Base-by-base conservation (phyloP, 2,888 invertebrate genomes). In the Dichetophora obliterata region DNA sequence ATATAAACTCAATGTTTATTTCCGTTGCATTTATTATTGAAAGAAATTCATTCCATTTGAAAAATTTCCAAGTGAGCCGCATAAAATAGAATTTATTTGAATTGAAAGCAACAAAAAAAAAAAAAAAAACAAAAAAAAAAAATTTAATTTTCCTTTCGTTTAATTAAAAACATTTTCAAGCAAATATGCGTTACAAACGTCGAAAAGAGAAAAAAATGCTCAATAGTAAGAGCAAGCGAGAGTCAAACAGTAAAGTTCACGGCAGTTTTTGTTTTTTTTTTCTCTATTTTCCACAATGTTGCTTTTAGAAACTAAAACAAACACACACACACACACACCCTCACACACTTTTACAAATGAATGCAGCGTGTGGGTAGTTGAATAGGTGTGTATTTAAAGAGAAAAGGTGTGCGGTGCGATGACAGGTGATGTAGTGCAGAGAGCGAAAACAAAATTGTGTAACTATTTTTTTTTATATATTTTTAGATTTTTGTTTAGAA, bases 51-150 rank as follows among this genome's bases (percentile, higher is more conserved):
- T 43, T 43, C 43, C 43, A 43, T 14, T 43, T 43, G 43, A 31
- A 57, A 76, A 57, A n/a, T 50, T 66, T 57, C 31, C n/a, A 72
- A 69, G 2, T 66, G 68, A 69, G 48, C 57, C 27, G 37, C 69
- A 75, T 48, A 52, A 77, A 77, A 75, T 65, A 69, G 69, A 76
- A 78, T 76, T 63, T 54, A 76, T 73, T 74, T 70, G 59, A 75
- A 75, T 70, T 76, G 74, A 70, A 76, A 70, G 73, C 69, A 73
- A 34, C 69, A 24, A 24, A 27, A 48, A 27, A n/a, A 34, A 68
- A 48, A 73, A 37, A n/a, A 54, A 61, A 50, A 43, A 77, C 16
- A 34, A 24, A 63, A 69, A 8, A 52, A 34, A 24, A 63, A 69
- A 8, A 27, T 16, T 43, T 2, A 16, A 66, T 73, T 78, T 61